These are phyloP conservation scores for Bufo gargarizans DNA, from an alignment of 2,113 vertebrate genomes.

Conservation along the genomic window DNA sequence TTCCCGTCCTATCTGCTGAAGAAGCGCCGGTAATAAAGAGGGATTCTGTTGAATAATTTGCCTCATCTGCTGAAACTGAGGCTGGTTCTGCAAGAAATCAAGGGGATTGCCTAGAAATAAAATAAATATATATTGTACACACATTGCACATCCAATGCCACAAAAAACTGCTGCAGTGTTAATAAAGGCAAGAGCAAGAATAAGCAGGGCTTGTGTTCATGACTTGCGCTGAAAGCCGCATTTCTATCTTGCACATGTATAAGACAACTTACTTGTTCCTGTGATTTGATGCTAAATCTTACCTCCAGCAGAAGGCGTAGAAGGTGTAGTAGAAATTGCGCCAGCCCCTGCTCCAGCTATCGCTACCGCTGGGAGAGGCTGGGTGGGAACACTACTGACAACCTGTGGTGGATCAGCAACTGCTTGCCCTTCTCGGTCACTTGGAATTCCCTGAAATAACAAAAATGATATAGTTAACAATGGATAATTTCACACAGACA, in stretches of 20 bases:
- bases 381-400: constrained; percentile 72
- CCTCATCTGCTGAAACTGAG: constrained; percentile 95
- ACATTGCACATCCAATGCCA: constrained; percentile 8
- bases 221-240: neutral
- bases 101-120: constrained; percentile 83
- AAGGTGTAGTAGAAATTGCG: constrained; percentile 65
- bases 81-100: constrained; percentile 92
- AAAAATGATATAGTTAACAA: neutral
- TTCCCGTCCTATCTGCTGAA: constrained; percentile 95
- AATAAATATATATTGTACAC: constrained; percentile 52
- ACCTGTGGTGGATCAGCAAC: constrained; percentile 74
- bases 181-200: neutral
- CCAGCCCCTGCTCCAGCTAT: constrained; percentile 70
- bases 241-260: too few species aligned
- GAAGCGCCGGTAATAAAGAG: constrained; percentile 86
- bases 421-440: constrained; percentile 77
- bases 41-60: constrained; percentile 98
- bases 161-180: too few species aligned
- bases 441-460: constrained; percentile 83
- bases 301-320: constrained; percentile 75
- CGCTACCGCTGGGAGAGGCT: constrained; percentile 71
- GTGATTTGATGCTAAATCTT: constrained; percentile 52
- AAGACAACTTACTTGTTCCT: neutral
- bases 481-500: neutral
- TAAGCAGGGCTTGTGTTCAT: neutral